Percentiles rank a stretch among this genome's conserved stretches.
Evolutionary conservation across 1,140 invertebrate species (phyloP).

Genomic region (Drosophila tsacasi): DNA sequence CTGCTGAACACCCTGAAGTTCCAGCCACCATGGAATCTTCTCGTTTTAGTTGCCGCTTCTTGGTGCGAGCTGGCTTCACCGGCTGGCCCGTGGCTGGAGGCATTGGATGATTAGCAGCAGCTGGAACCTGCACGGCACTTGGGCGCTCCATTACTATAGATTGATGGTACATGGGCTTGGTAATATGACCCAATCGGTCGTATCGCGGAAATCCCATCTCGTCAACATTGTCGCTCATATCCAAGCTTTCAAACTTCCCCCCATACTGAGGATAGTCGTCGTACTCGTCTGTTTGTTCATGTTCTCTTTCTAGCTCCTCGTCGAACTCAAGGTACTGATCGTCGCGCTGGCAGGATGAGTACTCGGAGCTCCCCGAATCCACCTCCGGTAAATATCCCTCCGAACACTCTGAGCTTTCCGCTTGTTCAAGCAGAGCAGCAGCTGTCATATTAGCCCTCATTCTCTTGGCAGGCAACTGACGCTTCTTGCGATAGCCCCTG

Average conservation of each 20-base stretch:
- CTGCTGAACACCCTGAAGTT: conserved; percentile 22
- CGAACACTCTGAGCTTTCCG: conserved; percentile 88
- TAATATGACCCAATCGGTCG: conserved; percentile 86
- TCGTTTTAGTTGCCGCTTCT: conserved; percentile 77
- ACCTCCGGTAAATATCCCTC: conserved; percentile 89
- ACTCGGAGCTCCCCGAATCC: conserved; percentile 88
- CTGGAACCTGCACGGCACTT: conserved; percentile 28
- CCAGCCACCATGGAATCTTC: conserved; percentile 73
- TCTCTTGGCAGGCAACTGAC: conserved; percentile 86
- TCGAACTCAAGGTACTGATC: conserved; percentile 86
- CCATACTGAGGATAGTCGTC: conserved; percentile 82
- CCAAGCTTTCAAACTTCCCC: conserved; percentile 87
- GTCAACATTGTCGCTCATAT: conserved; percentile 87
- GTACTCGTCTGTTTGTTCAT: conserved; percentile 82
- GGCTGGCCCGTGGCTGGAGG: conserved; percentile 75
- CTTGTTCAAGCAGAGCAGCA: conserved; percentile 86
- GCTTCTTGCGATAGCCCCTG: conserved; percentile 88
- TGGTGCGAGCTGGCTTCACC: conserved; percentile 81
- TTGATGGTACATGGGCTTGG: conserved; percentile 83
- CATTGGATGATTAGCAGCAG: conserved; percentile 79
- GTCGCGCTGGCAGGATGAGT: conserved; percentile 86
- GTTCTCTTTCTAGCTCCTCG: conserved; percentile 84
- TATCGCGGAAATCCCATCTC: conserved; percentile 88
- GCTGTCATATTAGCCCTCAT: conserved; percentile 86
- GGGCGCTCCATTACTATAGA: conserved; percentile 34